These are phyloP conservation scores for Tetramorium alpestre DNA, from an alignment of 1,140 invertebrate species.

Conservation along the genomic window DNA sequence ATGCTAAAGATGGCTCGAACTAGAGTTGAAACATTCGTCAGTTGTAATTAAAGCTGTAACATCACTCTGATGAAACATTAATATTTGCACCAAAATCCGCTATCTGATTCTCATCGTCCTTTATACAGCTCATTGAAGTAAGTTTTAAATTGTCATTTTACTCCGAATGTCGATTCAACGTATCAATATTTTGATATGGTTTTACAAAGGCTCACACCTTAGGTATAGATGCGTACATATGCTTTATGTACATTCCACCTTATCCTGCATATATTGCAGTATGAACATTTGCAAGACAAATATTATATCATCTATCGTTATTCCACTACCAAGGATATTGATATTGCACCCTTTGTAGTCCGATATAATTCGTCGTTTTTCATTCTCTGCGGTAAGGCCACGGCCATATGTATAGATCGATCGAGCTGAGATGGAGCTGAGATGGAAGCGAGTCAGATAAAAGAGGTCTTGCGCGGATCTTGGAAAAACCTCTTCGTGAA, in stretches of 20 bases:
- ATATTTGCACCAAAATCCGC: too few relatives aligned
- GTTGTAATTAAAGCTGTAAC: too few relatives aligned
- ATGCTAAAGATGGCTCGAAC: too few relatives aligned
- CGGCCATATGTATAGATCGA: slow-evolving; percentile 27
- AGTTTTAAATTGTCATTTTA: neutral
- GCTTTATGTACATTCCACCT: neutral
- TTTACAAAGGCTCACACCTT: neutral
- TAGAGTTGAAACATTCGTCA: too few relatives aligned
- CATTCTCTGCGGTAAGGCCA: slow-evolving; percentile 17
- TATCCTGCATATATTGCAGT: neutral
- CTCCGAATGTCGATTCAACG: neutral
- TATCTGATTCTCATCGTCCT: too few relatives aligned
- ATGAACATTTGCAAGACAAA: slow-evolving; percentile 29
- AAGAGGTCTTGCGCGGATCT: slow-evolving; percentile 31
- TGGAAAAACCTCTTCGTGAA: neutral
- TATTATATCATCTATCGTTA: slow-evolving; percentile 2
- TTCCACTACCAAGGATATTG: slow-evolving; percentile 8
- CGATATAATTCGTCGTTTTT: slow-evolving; percentile 48
- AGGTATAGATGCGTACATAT: neutral
- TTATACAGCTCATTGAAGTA: neutral
- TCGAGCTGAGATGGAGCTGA: slow-evolving; percentile 16
- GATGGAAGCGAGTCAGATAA: slow-evolving; percentile 14
- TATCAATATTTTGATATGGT: neutral
- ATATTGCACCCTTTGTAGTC: slow-evolving; percentile 25
- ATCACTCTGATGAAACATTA: too few relatives aligned